Evolutionary conservation across 2,888 invertebrate genomes (phyloP), one percentile per base, ranked within the genome.

Genomic region (Cistogaster globosa): DNA sequence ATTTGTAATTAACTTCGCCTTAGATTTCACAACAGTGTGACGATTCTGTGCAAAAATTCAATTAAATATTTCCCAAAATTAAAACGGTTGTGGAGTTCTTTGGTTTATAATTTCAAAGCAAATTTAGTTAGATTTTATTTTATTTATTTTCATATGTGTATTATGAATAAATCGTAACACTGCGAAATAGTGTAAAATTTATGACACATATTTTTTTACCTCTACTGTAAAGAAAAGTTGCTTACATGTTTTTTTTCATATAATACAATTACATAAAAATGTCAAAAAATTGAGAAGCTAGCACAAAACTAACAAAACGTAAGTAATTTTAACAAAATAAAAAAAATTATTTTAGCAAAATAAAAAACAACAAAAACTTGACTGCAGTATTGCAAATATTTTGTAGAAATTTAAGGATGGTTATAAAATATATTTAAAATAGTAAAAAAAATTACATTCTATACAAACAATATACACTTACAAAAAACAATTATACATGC

Each of bases 361-460:
- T 32, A 69, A 81, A 63, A 42, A 1, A 20, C 71, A 75, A 63
- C 20, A 88, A 89, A 88, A 90, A 89, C 90, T 90, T 90, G 89
- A 91, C 90, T 91, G 91, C 91, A 91, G 88, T 89, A 90, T 90
- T 91, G 91, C 91, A 91, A 91, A 90, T 91, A 91, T 91, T 91
- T 91, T 91, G 90, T 91, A 91, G 91, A 90, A 87, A 88, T 91
- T 91, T 91, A 91, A 91, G 91, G 87, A 88, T 78, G 74, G 89
- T 89, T 90, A 88, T 88, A 87, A 77, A 65, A 81, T 58, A 79
- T 72, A 77, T 69, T 83, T 72, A 81, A 76, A 81, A 78, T 51
- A 69, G 22, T 69, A 38, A 76, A 45, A 16, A 76, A 75, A 71
- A 69, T 71, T 51, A 77, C 48, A 68, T 81, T 81, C 81, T 81